A percentile compares a stretch with the other conserved stretches of the same genome.
These are phyloP conservation scores for Podocnemis expansa DNA, from an alignment of 2,113 vertebrate species.

Conservation along the genomic window DNA sequence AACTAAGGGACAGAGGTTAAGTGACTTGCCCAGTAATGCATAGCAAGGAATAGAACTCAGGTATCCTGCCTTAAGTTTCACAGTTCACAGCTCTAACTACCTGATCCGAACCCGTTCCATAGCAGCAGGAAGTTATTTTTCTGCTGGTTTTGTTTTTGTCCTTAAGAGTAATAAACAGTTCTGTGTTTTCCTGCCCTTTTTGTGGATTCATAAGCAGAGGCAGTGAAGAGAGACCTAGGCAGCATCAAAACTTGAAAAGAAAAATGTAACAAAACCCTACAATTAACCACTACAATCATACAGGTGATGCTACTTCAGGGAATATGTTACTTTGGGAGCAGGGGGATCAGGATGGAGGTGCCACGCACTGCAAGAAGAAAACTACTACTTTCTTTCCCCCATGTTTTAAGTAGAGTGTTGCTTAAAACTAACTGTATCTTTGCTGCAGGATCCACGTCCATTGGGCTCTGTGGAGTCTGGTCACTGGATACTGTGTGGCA, in stretches of 20 bases:
- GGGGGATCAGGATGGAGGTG: no score
- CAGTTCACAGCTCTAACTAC: background rate
- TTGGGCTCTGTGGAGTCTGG: background rate
- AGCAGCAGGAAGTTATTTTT: background rate
- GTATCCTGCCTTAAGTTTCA: background rate
- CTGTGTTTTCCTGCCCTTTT: background rate
- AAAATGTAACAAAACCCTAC: background rate
- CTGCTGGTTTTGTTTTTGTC: background rate
- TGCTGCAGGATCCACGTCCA: background rate
- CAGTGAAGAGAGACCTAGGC: background rate
- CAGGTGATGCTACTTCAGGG: background rate
- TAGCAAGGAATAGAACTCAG: background rate
- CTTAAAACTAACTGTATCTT: background rate
- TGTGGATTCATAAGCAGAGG: background rate
- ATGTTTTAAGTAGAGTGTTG: background rate
- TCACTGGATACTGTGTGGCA: background rate
- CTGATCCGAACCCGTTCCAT: background rate
- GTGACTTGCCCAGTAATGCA: background rate
- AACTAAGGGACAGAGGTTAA: background rate
- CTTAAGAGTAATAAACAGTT: background rate
- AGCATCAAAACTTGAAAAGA: background rate
- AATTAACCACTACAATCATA: background rate
- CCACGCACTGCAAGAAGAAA: background rate
- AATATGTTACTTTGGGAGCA: no score
- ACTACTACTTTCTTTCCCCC: no score